These are phyloP conservation scores for Enteromius argenteus DNA, from an alignment of 2,797 vertebrate genomes.

Conservation along the genomic window DNA sequence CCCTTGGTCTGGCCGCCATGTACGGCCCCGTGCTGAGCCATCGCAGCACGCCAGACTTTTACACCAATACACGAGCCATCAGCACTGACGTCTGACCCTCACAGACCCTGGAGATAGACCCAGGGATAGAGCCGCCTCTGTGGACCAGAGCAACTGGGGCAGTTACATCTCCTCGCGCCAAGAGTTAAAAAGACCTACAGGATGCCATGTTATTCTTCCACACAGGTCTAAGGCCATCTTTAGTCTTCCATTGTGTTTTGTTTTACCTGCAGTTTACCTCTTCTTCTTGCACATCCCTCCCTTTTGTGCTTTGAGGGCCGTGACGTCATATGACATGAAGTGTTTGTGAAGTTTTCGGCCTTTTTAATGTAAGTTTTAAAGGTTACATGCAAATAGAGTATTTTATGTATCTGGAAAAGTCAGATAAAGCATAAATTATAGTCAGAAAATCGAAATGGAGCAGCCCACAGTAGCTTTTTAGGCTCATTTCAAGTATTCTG, in stretches of 20 bases:
- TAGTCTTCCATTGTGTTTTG: conserved; percentile 17
- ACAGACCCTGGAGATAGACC: conserved; percentile 3
- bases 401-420: background rate
- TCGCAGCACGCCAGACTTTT: conserved; percentile 77
- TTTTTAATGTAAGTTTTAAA: background rate
- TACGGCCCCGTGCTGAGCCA: conserved; percentile 83
- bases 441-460: background rate
- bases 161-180: background rate
- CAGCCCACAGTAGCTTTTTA: background rate
- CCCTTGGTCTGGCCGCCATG: conserved; percentile 77
- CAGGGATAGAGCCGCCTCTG: background rate
- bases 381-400: background rate
- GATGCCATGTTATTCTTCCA: conserved; percentile 25
- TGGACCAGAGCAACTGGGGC: conserved; percentile 14
- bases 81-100: conserved; percentile 90
- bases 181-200: conserved; percentile 3
- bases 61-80: conserved; percentile 86
- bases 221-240: background rate
- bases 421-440: background rate
- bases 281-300: background rate
- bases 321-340: conserved; percentile 1
- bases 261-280: conserved; percentile 16
- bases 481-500: conserved; percentile 5
- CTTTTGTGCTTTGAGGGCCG: conserved; percentile 11
- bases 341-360: background rate